phyloP scores from a whole-genome alignment of 2,797 vertebrate species.

The Pangasius sanitwongsei region DNA sequence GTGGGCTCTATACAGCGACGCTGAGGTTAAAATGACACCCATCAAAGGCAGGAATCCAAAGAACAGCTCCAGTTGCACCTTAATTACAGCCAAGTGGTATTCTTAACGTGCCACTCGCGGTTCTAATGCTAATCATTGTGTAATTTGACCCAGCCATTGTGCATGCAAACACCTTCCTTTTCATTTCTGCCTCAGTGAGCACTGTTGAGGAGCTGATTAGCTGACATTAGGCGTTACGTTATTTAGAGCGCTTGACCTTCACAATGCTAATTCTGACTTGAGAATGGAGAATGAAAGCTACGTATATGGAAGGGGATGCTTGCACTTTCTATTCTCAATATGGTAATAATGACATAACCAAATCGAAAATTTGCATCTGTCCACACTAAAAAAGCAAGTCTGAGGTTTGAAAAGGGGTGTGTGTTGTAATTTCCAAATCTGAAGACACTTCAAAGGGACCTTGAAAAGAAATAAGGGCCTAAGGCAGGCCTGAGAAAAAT shows the following conservation, averaged over 20 bases:
- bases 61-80: slow-evolving; percentile 44
- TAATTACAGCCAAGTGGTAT: slow-evolving; percentile 49
- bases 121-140: slow-evolving; percentile 48
- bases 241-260: slow-evolving; percentile 52
- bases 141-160: slow-evolving; percentile 46
- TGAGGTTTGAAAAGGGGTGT: not conserved
- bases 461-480: slow-evolving; percentile 13
- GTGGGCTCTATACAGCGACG: slow-evolving; percentile 9
- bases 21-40: slow-evolving; percentile 26
- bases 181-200: slow-evolving; percentile 41
- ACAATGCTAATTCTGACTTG: slow-evolving; percentile 49
- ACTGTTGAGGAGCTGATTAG: slow-evolving; percentile 50
- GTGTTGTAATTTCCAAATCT: slow-evolving; percentile 21
- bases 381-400: not conserved
- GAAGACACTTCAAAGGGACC: not conserved
- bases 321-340: slow-evolving; percentile 26
- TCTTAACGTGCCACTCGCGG: slow-evolving; percentile 36
- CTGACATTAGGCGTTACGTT: slow-evolving; percentile 43
- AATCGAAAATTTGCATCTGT: slow-evolving; percentile 22
- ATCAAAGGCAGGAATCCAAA: slow-evolving; percentile 38
- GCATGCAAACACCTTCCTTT: slow-evolving; percentile 52
- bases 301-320: not conserved
- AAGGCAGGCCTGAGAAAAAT: slow-evolving; percentile 19
- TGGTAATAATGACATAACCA: slow-evolving; percentile 28
- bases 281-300: not conserved